Conservation (phyloP, 2,888 invertebrate species). For the Sycophila texana region DNA sequence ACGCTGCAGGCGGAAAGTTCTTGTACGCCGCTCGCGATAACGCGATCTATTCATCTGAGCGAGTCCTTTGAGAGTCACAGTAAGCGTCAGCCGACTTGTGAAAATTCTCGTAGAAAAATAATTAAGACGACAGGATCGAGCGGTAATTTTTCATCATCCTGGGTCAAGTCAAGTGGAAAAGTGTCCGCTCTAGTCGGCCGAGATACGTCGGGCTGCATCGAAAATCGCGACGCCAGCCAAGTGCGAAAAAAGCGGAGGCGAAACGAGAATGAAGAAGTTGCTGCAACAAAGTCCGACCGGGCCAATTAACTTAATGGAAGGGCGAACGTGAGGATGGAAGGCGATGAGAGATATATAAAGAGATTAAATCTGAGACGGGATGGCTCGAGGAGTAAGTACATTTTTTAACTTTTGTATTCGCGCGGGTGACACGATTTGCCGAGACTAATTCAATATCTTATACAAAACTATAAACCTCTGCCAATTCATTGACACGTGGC, state of each 20-base stretch:
- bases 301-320: constrained; percentile 47
- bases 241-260: not conserved
- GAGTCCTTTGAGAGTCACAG: constrained; percentile 19
- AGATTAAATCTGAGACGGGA: constrained; percentile 35
- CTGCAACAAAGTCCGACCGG: constrained; percentile 11
- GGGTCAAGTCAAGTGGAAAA: not conserved
- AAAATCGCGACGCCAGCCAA: not conserved
- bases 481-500: too few species aligned
- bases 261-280: not conserved
- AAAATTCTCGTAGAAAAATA: constrained; percentile 14
- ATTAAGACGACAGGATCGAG: constrained; percentile 16
- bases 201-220: not conserved
- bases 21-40: not conserved
- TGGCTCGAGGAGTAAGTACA: not conserved
- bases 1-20: not conserved
- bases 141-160: not conserved
- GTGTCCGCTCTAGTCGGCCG: not conserved
- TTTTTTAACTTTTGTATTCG: not conserved
- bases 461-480: too few species aligned
- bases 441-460: not conserved
- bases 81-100: not conserved
- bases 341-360: constrained; percentile 12
- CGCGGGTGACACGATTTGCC: too few species aligned
- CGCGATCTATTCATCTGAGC: constrained; percentile 14
- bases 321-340: not conserved